Percentiles rank a stretch among this genome's conserved stretches.
phyloP scores from a whole-genome alignment of 1,140 invertebrate species.

The Platorchestia sp. region DNA sequence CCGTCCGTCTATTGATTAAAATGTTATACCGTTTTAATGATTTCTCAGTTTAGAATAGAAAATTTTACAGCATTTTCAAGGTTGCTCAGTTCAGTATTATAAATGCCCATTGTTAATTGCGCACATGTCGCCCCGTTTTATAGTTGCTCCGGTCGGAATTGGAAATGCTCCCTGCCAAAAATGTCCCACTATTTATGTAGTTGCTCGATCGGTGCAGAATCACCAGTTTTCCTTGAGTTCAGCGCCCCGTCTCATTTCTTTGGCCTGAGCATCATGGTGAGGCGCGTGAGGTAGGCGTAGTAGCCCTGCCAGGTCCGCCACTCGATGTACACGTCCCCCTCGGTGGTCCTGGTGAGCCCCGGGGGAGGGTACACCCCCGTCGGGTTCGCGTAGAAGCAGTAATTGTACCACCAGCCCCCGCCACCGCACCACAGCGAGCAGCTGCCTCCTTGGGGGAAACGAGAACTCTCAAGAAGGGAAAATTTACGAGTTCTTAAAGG shows the following conservation, averaged over 20 bases:
- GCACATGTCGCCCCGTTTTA: too few species aligned
- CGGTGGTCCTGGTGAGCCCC: slow-evolving; percentile 56
- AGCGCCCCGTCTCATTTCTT: neutral
- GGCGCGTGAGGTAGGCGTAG: slow-evolving; percentile 63
- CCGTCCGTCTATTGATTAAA: too few species aligned
- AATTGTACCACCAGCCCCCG: slow-evolving; percentile 67
- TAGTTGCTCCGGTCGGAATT: too few species aligned
- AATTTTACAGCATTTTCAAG: too few species aligned
- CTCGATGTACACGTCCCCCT: slow-evolving; percentile 62
- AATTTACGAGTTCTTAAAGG: neutral
- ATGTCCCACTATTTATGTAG: neutral
- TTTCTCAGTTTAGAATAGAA: too few species aligned
- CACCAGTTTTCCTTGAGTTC: too few species aligned
- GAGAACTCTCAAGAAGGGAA: neutral
- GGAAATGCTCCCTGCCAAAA: neutral
- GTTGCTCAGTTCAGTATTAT: too few species aligned
- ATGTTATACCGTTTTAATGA: too few species aligned
- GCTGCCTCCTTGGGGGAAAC: slow-evolving; percentile 58
- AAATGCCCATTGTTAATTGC: too few species aligned
- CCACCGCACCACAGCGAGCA: slow-evolving; percentile 65
- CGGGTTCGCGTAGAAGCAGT: slow-evolving; percentile 65
- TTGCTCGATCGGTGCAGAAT: neutral
- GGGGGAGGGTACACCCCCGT: slow-evolving; percentile 63
- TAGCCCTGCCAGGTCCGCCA: slow-evolving; percentile 66
- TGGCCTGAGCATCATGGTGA: slow-evolving; percentile 65